These are phyloP conservation scores for Drosophila biarmipes DNA, from an alignment of 1,140 invertebrate genomes.

Conservation along the genomic window DNA sequence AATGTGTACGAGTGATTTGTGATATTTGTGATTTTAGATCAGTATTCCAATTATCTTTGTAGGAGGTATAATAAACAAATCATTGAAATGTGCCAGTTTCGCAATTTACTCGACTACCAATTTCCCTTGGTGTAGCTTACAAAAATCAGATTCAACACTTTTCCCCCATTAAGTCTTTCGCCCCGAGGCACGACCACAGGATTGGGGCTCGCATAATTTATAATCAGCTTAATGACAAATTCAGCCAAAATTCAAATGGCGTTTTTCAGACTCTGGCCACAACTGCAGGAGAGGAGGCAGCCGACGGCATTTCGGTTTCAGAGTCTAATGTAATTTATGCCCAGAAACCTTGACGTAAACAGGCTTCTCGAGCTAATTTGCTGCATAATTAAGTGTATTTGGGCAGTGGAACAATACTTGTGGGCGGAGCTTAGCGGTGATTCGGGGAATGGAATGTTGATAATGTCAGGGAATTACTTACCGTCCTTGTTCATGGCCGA, in stretches of 20 bases:
- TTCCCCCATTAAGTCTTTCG: constrained; percentile 11
- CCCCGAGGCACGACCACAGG: constrained; percentile 12
- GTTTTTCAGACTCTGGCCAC: constrained; percentile 22
- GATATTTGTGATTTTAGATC: no score
- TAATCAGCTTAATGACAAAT: constrained; percentile 82
- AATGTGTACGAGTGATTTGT: no score
- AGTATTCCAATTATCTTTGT: no score
- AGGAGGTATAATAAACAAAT: no score
- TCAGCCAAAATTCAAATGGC: constrained; percentile 58
- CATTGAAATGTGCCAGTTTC: no score
- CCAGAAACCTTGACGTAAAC: constrained; percentile 26
- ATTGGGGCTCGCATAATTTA: constrained; percentile 67
- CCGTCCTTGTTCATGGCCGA: constrained; percentile 99
- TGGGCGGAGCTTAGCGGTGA: neutral
- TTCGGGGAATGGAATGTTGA: neutral
- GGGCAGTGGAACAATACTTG: constrained; percentile 73
- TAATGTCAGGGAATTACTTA: constrained; percentile 86
- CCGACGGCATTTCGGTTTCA: constrained; percentile 72
- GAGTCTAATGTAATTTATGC: constrained; percentile 78
- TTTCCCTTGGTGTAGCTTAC: neutral
- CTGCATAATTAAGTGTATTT: constrained; percentile 79
- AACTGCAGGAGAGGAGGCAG: constrained; percentile 15
- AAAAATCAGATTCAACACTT: constrained; percentile 30
- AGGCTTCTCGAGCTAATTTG: constrained; percentile 65
- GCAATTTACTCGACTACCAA: neutral